Evolutionary conservation across 2,113 vertebrate species (phyloP), one percentile per base, ranked within the genome.

Genomic region (Taurulus bubalis): DNA sequence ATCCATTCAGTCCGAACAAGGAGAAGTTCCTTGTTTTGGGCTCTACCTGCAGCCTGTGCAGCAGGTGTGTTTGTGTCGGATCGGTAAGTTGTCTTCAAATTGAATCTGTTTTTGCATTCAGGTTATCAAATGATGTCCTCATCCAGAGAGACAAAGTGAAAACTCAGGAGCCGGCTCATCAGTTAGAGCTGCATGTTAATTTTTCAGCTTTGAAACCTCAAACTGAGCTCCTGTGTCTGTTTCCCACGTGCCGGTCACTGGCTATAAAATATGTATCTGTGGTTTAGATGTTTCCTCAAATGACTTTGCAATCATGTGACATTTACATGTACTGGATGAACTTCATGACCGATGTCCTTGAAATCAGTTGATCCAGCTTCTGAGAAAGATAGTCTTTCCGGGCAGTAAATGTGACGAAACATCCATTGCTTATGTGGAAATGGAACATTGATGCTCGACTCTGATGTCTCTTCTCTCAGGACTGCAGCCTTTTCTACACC

Each of bases 401-500:
- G 6, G 16, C 26, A 49, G 4, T 49, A 49, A 30, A 10, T 67
- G 77, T 75, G 68, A 74, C 9, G 7, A 7, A 26, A 36, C 16
- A 8, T 53, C 12, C n/a, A 40, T 38, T 28, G 18, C 40, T 11
- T 12, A 20, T 60, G 24, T 62, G 62, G 38, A 71, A 16, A 3
- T 10, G 1, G 3, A 26, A 12, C n/a, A 16, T 3, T 83, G 36
- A 71, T 49, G 15, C 53, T 47, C 45, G 30, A n/a, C 53, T 69
- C 5, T 62, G 18, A 0, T 71, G 12, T 81, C 71, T 85, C 69
- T 62, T 51, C 62, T 84, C 62, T 45, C 89, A 99, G 97, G 96
- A 97, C 28, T 98, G 96, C 90, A 98, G 97, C 66, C 87, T 99
- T 1, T 98, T 97, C 94, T 98, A 97, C 93, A 95, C 96, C 67